phyloP scores from a whole-genome alignment of 37 sponge, comb jelly and placozoan species.

The Axinella damicornis region DNA sequence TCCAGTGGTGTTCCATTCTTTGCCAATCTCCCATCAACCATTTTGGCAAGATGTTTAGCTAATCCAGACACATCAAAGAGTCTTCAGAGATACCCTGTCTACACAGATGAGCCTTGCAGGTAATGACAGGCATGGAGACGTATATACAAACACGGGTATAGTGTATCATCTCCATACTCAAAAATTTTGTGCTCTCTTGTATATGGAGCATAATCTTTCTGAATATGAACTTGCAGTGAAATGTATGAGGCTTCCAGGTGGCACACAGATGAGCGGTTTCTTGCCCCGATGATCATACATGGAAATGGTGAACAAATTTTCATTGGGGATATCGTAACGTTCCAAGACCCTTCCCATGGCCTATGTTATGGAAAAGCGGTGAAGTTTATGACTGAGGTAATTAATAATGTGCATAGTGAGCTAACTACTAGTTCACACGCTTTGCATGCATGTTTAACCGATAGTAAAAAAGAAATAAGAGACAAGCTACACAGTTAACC shows the following conservation, averaged over 20 bases:
- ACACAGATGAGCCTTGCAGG: neutral
- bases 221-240: neutral
- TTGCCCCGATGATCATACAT: neutral
- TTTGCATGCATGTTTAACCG: too few relatives aligned
- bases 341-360: neutral
- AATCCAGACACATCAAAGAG: neutral
- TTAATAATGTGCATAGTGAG: too few relatives aligned
- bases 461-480: neutral
- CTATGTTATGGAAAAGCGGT: neutral
- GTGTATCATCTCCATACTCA: too few relatives aligned
- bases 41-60: neutral
- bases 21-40: too few relatives aligned
- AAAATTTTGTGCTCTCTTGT: too few relatives aligned
- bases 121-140: too few relatives aligned
- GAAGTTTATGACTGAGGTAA: neutral
- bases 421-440: too few relatives aligned
- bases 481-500: neutral
- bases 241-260: neutral
- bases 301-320: neutral
- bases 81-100: constrained; percentile 1
- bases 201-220: neutral
- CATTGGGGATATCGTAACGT: neutral
- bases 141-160: too few relatives aligned
- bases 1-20: neutral
- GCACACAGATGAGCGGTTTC: neutral